Evolutionary conservation across 2,888 invertebrate genomes (phyloP), one percentile per base, ranked within the genome.

Genomic region (Diadegma fenestrale): DNA sequence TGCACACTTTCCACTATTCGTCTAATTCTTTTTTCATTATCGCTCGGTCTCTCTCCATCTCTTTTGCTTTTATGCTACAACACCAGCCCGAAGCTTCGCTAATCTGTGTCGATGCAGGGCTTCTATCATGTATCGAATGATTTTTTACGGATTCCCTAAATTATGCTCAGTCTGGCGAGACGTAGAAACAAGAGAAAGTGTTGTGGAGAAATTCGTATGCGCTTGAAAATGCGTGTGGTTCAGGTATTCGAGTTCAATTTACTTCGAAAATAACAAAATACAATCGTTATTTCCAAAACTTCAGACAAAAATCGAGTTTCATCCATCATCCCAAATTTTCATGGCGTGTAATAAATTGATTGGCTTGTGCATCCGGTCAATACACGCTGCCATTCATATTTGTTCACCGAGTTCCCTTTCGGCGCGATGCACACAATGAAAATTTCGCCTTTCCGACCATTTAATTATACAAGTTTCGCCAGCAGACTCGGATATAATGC

Each of bases 61-160:
- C 69, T 48, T 17, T 58, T 73, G 17, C 17, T 10, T 22, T 45
- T 61, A 19, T 75, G 22, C 79, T 85, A 58, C 14, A 33, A 82
- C 75, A 85, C 58, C 58, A 76, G 77, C 77, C 68, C 71, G 66
- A 81, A 75, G 80, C 81, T 87, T 87, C 72, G 86, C 87, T 90
- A 91, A 91, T 89, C 83, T 89, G 83, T 30, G 12, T 33, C 75
- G 72, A 69, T 86, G 88, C 82, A 87, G 88, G 92, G 90, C 88
- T 92, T 92, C 92, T 90, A 91, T 92, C 90, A 89, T 85, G 88
- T 90, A 91, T 91, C 89, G 89, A 87, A 86, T 87, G 90, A 85
- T 86, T 80, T 90, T 91, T 87, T 92, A 92, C 88, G 92, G 91
- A 89, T 91, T 92, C 92, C 86, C 87, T 87, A 90, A 92, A 92